Evolutionary conservation across 2,888 invertebrate genomes (phyloP).

Genomic region (Tetrapedia diversipes): DNA sequence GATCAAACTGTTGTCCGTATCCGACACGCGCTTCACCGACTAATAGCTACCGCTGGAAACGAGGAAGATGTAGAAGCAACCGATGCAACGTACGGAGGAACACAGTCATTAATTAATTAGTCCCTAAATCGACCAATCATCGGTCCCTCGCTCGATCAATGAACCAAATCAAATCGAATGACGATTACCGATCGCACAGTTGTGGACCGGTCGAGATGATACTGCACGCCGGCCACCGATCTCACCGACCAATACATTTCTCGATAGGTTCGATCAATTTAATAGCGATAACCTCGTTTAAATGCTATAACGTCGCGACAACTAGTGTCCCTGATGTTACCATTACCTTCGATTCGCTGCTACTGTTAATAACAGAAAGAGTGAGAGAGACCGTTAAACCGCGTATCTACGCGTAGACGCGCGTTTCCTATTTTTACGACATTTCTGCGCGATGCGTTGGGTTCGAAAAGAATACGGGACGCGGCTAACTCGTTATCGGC

Average conservation of each 20-base stretch:
- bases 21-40: slow-evolving; percentile 43
- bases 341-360: neutral
- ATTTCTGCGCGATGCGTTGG: too few species aligned
- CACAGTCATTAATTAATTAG: slow-evolving; percentile 74
- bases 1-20: slow-evolving; percentile 56
- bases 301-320: neutral
- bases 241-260: slow-evolving; percentile 19
- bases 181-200: slow-evolving; percentile 71
- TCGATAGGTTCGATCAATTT: slow-evolving; percentile 22
- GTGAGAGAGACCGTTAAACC: too few species aligned
- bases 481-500: slow-evolving; percentile 21
- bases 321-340: neutral
- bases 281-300: slow-evolving; percentile 19
- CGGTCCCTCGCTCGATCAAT: slow-evolving; percentile 66
- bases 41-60: slow-evolving; percentile 29
- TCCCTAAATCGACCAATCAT: slow-evolving; percentile 70
- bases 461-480: too few species aligned
- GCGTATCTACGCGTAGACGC: too few species aligned
- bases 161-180: slow-evolving; percentile 65
- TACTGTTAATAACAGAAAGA: too few species aligned
- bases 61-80: slow-evolving; percentile 36
- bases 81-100: slow-evolving; percentile 40
- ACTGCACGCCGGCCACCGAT: neutral
- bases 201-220: slow-evolving; percentile 34
- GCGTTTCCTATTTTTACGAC: too few species aligned